Percentiles rank a stretch among this genome's conserved stretches.
These are phyloP conservation scores for Lophotis ruficrista DNA, from an alignment of 2,113 vertebrate species.

Conservation along the genomic window DNA sequence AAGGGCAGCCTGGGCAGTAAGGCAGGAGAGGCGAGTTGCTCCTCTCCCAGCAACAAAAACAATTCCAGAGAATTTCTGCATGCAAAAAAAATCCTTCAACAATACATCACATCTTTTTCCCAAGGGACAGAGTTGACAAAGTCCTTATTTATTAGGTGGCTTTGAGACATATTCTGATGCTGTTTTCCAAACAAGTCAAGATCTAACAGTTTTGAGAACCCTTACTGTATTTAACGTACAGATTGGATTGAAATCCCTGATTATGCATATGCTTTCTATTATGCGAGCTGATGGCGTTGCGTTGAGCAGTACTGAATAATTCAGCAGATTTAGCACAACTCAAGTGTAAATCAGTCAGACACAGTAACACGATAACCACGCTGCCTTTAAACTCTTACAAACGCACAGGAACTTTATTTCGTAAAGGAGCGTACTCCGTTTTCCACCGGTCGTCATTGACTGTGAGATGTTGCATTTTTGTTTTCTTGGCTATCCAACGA, in stretches of 20 bases:
- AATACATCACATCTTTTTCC: background rate
- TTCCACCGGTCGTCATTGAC: slow-evolving; percentile 1
- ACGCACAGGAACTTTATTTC: slow-evolving; percentile 58
- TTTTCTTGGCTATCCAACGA: slow-evolving; percentile 23
- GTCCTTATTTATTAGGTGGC: slow-evolving; percentile 8
- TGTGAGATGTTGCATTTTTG: slow-evolving; percentile 34
- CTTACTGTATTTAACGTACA: slow-evolving; percentile 64
- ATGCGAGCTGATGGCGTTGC: slow-evolving; percentile 64
- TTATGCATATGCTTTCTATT: slow-evolving; percentile 71
- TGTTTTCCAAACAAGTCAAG: slow-evolving; percentile 41
- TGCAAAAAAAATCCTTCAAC: background rate
- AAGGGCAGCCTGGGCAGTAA: background rate
- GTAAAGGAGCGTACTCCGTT: background rate
- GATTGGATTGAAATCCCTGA: slow-evolving; percentile 56
- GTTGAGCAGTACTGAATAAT: slow-evolving; percentile 75
- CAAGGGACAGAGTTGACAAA: background rate
- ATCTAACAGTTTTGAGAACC: background rate
- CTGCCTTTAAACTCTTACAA: slow-evolving; percentile 72
- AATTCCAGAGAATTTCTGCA: background rate
- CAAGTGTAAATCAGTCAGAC: slow-evolving; percentile 77
- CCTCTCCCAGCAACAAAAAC: background rate
- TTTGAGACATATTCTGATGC: background rate
- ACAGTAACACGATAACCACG: slow-evolving; percentile 68
- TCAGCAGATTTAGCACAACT: slow-evolving; percentile 74
- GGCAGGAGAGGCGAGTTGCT: background rate